These are phyloP conservation scores for Resseliella maxima DNA, from an alignment of 2,888 invertebrate genomes.

Conservation along the genomic window DNA sequence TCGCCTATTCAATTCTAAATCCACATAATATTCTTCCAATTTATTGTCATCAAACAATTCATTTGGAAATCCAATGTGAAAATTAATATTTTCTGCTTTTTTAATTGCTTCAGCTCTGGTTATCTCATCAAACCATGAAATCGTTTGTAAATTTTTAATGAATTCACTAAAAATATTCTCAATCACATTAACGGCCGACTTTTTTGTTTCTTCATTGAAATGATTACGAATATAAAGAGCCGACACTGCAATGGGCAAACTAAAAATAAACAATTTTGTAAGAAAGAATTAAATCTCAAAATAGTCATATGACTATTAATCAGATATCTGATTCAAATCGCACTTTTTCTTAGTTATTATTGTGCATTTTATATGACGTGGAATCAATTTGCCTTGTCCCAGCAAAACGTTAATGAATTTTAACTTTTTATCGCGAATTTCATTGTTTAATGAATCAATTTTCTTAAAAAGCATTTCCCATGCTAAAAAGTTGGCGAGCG, in stretches of 20 bases:
- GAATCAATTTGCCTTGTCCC: neutral
- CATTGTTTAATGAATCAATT: conserved; percentile 82
- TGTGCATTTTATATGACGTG: conserved; percentile 51
- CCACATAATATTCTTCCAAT: conserved; percentile 82
- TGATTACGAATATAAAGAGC: conserved; percentile 88
- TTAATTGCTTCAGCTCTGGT: conserved; percentile 81
- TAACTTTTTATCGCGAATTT: conserved; percentile 80
- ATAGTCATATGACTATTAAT: neutral
- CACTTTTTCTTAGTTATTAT: neutral
- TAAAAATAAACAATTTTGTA: conserved; percentile 64
- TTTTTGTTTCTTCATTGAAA: conserved; percentile 86
- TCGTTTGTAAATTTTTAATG: conserved; percentile 78
- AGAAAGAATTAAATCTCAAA: conserved; percentile 45
- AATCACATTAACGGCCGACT: conserved; percentile 88
- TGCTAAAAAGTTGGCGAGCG: conserved; percentile 90
- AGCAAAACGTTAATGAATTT: neutral
- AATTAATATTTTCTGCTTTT: conserved; percentile 84
- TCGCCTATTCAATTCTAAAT: too few relatives aligned
- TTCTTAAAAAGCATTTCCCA: conserved; percentile 89
- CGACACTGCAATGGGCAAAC: conserved; percentile 80
- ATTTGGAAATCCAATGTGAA: conserved; percentile 92
- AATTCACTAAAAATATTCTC: conserved; percentile 85
- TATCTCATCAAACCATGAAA: conserved; percentile 93
- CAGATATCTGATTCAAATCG: neutral
- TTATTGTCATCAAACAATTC: conserved; percentile 86